These are phyloP conservation scores for Gymnogyps californianus DNA, from an alignment of 2,113 vertebrate species.

Conservation along the genomic window DNA sequence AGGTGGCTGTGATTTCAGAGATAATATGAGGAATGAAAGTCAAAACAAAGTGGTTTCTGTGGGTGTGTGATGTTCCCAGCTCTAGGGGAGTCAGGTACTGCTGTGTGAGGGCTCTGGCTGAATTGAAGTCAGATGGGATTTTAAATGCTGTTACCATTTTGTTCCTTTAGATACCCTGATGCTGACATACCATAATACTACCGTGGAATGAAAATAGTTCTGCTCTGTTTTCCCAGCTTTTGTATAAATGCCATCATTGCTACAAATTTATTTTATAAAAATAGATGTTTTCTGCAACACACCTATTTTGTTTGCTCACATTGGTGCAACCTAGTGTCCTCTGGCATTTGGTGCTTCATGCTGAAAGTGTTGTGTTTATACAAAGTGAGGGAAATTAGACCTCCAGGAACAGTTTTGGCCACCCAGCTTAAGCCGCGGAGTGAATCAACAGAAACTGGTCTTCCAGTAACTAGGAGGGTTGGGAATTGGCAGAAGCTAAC, in stretches of 20 bases:
- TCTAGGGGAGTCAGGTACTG: neutral
- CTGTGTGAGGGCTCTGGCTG: neutral
- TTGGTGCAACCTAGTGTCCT: neutral
- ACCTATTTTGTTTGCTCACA: neutral
- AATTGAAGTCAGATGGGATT: slow-evolving; percentile 5
- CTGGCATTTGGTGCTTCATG: neutral
- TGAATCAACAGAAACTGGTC: neutral
- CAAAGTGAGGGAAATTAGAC: neutral
- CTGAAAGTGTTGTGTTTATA: neutral
- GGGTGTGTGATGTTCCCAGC: neutral
- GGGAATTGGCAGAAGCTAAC: neutral
- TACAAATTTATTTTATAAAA: neutral
- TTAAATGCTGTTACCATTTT: neutral
- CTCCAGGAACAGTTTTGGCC: neutral
- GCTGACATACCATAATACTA: neutral
- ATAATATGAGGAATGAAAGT: neutral
- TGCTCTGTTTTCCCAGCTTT: neutral
- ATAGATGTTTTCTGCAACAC: neutral
- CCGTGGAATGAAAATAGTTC: neutral
- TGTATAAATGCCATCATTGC: neutral
- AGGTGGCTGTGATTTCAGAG: neutral
- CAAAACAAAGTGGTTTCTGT: neutral
- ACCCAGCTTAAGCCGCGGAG: neutral
- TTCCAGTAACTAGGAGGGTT: neutral
- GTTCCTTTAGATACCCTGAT: neutral